These are phyloP conservation scores for Stegana nigrithorax DNA, from an alignment of 2,888 invertebrate genomes.

Conservation along the genomic window DNA sequence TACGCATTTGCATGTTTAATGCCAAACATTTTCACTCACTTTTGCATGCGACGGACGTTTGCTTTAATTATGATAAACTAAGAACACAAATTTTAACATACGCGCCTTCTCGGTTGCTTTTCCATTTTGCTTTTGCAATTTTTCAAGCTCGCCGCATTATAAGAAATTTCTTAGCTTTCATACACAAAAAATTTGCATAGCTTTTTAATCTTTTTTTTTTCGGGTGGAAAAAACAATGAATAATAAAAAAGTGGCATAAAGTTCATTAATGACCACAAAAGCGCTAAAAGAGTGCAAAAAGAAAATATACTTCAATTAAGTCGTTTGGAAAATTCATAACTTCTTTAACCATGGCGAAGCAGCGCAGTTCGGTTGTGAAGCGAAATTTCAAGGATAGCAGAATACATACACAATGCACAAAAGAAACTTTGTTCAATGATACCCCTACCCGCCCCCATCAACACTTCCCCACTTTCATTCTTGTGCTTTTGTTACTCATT, in stretches of 20 bases:
- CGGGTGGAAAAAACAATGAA: not conserved
- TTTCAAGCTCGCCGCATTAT: slow-evolving; percentile 11
- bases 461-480: no score
- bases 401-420: no score
- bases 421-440: no score
- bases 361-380: no score
- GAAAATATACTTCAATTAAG: slow-evolving; percentile 6
- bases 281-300: not conserved
- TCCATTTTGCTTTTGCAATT: not conserved
- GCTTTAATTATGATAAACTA: slow-evolving; percentile 15
- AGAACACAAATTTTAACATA: slow-evolving; percentile 16
- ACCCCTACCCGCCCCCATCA: no score
- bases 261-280: slow-evolving; percentile 18
- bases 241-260: slow-evolving; percentile 5
- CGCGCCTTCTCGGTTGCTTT: not conserved
- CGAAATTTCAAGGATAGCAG: no score
- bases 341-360: not conserved
- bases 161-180: not conserved
- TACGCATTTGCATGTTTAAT: slow-evolving; percentile 4
- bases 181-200: slow-evolving; percentile 8
- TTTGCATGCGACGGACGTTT: not conserved
- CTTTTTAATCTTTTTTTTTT: not conserved
- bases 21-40: not conserved
- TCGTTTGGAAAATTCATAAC: slow-evolving; percentile 7
- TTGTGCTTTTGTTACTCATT: no score